These are phyloP conservation scores for Hippoglossus hippoglossus DNA, from an alignment of 2,797 vertebrate genomes.

Conservation along the genomic window DNA sequence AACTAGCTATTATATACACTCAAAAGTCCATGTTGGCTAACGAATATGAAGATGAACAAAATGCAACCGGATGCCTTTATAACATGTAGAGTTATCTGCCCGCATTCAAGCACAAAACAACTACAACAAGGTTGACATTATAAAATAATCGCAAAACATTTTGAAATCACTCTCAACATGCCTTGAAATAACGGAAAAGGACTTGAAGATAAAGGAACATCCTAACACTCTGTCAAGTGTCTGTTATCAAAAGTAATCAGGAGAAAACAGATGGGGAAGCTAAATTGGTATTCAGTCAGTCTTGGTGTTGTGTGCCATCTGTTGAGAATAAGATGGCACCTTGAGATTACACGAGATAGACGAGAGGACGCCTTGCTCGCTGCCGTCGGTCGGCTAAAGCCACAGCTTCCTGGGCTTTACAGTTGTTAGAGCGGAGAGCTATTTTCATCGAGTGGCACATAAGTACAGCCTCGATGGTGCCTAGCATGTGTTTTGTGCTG, in stretches of 20 bases:
- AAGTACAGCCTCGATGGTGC: constrained; percentile 29
- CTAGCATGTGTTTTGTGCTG: not conserved
- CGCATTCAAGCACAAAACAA: constrained; percentile 1
- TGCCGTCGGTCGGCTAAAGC: constrained; percentile 54
- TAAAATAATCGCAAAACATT: constrained; percentile 12
- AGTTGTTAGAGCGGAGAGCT: constrained; percentile 42
- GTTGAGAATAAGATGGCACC: constrained; percentile 71
- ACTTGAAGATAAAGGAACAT: constrained; percentile 49
- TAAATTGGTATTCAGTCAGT: constrained; percentile 79
- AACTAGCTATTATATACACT: not conserved
- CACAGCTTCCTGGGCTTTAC: constrained; percentile 35
- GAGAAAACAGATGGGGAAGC: constrained; percentile 77
- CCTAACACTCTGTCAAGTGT: constrained; percentile 46
- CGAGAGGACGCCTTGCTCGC: constrained; percentile 57
- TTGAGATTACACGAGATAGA: constrained; percentile 72
- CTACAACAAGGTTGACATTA: constrained; percentile 5
- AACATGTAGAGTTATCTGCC: not conserved
- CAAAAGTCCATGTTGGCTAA: not conserved
- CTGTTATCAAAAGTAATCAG: constrained; percentile 65
- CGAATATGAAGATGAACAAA: not conserved
- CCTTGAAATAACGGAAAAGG: constrained; percentile 33
- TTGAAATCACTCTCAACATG: constrained; percentile 24
- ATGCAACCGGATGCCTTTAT: not conserved
- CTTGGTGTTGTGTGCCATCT: constrained; percentile 79
- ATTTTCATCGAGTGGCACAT: constrained; percentile 49